phyloP scores from a whole-genome alignment of 2,797 vertebrate species.

The Lacerta bilineata region DNA sequence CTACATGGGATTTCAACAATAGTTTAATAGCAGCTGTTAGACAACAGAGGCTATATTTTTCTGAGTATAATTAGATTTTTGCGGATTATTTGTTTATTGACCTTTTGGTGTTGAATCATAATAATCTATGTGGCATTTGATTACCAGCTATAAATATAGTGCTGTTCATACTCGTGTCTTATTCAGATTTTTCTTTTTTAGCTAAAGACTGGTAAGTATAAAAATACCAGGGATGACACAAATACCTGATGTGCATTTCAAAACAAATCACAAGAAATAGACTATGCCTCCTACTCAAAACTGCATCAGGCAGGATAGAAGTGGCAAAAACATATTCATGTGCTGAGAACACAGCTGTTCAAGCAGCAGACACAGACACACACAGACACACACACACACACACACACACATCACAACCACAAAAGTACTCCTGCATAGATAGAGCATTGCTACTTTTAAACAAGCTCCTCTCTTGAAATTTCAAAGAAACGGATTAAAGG shows the following conservation, averaged over 20 bases:
- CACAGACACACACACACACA: too few species aligned
- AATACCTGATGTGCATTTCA: constrained; percentile 72
- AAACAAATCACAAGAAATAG: constrained; percentile 75
- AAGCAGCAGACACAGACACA: constrained; percentile 41
- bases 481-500: background rate
- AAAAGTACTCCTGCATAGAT: background rate
- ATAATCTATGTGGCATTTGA: constrained; percentile 42
- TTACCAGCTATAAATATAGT: constrained; percentile 55
- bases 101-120: constrained; percentile 53
- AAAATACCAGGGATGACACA: constrained; percentile 68
- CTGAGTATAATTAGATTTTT: constrained; percentile 2
- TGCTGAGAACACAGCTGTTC: constrained; percentile 62
- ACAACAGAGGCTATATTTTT: constrained; percentile 23
- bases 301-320: constrained; percentile 62
- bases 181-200: constrained; percentile 67
- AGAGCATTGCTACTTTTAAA: background rate
- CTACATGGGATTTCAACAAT: constrained; percentile 31
- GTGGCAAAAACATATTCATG: constrained; percentile 53
- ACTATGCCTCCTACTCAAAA: constrained; percentile 69
- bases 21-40: constrained; percentile 17
- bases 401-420: background rate
- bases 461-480: background rate
- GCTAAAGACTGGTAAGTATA: constrained; percentile 60
- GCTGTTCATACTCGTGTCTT: constrained; percentile 23
- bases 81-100: constrained; percentile 34